Base-by-base conservation (phyloP, 2,888 invertebrate species). In the Acleris literana region DNA sequence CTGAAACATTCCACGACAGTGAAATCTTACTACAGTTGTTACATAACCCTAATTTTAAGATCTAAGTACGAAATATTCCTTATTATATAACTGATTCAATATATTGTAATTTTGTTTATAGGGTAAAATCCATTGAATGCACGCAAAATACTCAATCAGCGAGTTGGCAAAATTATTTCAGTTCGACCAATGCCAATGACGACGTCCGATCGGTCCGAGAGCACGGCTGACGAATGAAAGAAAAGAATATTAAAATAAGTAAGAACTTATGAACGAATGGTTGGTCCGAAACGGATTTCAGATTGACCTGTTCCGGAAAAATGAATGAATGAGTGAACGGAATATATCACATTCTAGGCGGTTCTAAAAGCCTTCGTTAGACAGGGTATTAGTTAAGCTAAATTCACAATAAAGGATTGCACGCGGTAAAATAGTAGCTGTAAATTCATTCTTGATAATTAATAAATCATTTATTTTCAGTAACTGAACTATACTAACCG, bases 171-270 rank as follows among this genome's bases (percentile, higher is more conserved):
- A 59, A 48, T 33, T 39, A 55, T 20, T 20, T 16, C 57, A 25
- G 57, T 57, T 62, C 69, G 60, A 57, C 63, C 67, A 70, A 46
- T 72, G 72, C 72, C 72, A 75, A 71, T 71, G 69, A 65, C 71
- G 73, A 71, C 76, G 78, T 74, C 74, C 75, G 72, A 74, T 77
- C 73, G 78, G 76, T 77, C 71, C 79, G 76, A 74, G 72, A 66
- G 75, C 78, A 78, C 83, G 81, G 78, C 81, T 77, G 73, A 74
- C 81, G 57, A 77, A 75, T 81, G 71, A 78, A 82, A n/a, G n/a
- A n/a, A n/a, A n/a, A n/a, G n/a, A 78, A 75, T 29, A 29, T 29
- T 9, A 74, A 73, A 73, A 72, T 52, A 33, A n/a, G 48, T 9
- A 9, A 9, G 33, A 33, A 33, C 33, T 33, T 9, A 33, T 33